Conservation (phyloP, 2,113 vertebrate species). For the Crocuta crocuta region DNA sequence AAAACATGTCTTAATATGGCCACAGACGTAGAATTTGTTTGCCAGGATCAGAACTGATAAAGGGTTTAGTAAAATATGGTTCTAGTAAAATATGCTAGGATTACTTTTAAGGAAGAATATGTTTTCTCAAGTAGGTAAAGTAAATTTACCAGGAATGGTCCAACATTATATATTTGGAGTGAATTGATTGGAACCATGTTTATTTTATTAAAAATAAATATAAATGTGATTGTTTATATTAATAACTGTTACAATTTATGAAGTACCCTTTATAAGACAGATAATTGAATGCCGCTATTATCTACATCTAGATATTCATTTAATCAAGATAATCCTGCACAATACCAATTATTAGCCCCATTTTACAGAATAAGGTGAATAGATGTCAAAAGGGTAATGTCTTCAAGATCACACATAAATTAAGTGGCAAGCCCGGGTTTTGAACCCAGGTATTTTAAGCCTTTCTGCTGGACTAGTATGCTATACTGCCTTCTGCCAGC, state of each 20-base stretch:
- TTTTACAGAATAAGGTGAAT: background rate
- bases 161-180: background rate
- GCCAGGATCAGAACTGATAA: background rate
- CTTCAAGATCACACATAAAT: background rate
- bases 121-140: background rate
- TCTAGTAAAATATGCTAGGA: background rate
- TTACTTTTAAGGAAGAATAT: background rate
- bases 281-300: background rate
- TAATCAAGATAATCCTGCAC: background rate
- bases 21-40: background rate
- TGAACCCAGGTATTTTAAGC: background rate
- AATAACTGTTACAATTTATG: background rate
- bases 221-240: background rate
- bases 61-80: background rate
- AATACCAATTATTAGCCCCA: background rate
- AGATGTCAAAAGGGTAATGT: conserved; percentile 18
- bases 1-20: background rate
- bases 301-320: background rate
- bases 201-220: background rate
- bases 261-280: background rate
- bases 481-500: background rate
- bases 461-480: background rate
- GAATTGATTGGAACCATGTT: background rate
- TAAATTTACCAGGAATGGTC: background rate
- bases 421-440: background rate